A percentile compares a stretch with the other conserved stretches of the same genome.
Evolutionary conservation across 2,113 vertebrate genomes (phyloP).

Genomic region (Albula goreensis): DNA sequence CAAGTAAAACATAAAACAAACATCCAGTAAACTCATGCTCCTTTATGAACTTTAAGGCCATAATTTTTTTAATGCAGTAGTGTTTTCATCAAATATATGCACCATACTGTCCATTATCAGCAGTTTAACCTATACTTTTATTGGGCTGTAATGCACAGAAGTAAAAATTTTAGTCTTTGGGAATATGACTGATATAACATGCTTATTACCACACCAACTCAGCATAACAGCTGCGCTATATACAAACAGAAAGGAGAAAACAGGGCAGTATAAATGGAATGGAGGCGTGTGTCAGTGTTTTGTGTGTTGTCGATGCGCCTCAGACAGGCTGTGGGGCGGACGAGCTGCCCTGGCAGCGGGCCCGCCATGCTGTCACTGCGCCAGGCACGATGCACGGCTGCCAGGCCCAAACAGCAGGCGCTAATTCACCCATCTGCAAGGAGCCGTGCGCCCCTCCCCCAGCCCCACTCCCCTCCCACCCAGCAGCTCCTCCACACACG

Average conservation of each 20-base stretch:
- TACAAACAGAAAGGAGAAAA: conserved; percentile 29
- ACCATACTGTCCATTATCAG: too few relatives aligned
- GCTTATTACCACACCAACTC: conserved; percentile 47
- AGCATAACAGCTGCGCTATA: conserved; percentile 50
- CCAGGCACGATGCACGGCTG: conserved; percentile 63
- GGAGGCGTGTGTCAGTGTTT: conserved; percentile 43
- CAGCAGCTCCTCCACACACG: conserved; percentile 34
- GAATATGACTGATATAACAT: neutral
- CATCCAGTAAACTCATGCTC: neutral
- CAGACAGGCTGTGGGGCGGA: conserved; percentile 54
- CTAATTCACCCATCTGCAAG: conserved; percentile 66
- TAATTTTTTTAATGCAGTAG: too few relatives aligned
- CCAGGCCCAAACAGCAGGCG: conserved; percentile 62
- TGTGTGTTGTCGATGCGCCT: conserved; percentile 41
- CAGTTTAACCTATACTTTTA: neutral
- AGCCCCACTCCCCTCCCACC: conserved; percentile 34
- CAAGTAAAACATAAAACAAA: neutral
- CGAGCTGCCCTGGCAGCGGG: conserved; percentile 52
- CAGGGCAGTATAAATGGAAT: conserved; percentile 17
- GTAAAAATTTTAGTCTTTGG: neutral
- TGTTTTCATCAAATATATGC: too few relatives aligned
- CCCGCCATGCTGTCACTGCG: conserved; percentile 55
- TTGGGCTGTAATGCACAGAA: too few relatives aligned
- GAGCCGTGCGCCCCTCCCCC: conserved; percentile 45
- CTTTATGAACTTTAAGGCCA: too few relatives aligned